phyloP scores from a whole-genome alignment of 2,797 vertebrate species.

The Odontamblyopus lacepedii region DNA sequence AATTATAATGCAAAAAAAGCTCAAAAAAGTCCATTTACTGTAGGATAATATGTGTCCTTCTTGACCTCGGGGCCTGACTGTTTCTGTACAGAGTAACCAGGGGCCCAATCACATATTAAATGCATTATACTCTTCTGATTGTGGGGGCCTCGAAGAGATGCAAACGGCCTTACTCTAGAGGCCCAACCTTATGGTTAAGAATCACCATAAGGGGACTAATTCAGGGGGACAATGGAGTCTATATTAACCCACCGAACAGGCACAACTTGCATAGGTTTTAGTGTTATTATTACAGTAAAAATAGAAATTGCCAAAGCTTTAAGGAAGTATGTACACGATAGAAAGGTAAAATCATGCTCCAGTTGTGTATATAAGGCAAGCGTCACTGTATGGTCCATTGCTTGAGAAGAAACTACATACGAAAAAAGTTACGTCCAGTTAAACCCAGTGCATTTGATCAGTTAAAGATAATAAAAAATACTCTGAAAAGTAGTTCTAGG shows the following conservation, averaged over 20 bases:
- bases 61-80: no score
- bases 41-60: background rate
- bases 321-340: conserved; percentile 4
- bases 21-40: background rate
- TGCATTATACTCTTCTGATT: no score
- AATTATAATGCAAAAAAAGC: background rate
- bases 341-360: conserved; percentile 9
- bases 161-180: no score
- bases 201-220: background rate
- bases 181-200: no score
- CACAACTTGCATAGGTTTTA: conserved; percentile 1
- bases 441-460: conserved; percentile 43
- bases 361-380: conserved; percentile 24
- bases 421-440: conserved; percentile 40
- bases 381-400: conserved; percentile 11
- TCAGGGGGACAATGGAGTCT: background rate
- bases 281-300: background rate
- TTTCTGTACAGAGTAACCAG: no score
- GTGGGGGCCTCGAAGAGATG: no score
- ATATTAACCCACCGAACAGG: background rate
- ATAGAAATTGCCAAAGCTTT: background rate
- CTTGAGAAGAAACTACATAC: conserved; percentile 12
- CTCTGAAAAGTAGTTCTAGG: conserved; percentile 25
- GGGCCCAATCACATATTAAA: no score
- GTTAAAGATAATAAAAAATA: conserved; percentile 22